Evolutionary conservation across 2,113 vertebrate genomes (phyloP), one percentile per base, ranked within the genome.

Genomic region (Archilochus colubris): DNA sequence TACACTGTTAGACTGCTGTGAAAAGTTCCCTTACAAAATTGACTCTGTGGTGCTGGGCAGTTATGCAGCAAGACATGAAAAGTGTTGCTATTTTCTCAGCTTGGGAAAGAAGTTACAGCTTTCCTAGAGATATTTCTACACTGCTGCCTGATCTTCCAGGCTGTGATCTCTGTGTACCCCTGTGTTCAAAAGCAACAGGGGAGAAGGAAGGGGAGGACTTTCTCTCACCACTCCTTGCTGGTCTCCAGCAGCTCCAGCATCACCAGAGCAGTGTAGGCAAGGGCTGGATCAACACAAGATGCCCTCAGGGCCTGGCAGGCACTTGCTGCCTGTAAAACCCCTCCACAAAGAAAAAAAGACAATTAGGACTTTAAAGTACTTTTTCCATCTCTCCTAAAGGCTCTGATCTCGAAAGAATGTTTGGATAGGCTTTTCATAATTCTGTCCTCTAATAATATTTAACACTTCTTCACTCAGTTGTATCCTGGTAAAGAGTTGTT

Each of bases 331-430:
- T 73, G 66, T 81, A 69, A 89, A 96, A 93, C 40, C 36, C 8
- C 63, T 44, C 19, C 38, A 76, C 38, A 36, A 43, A 62, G 46
- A 63, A 50, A 55, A 58, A 51, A 55, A 84, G 74, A 89, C 33
- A 75, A 74, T 93, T 96, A 95, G 75, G 61, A 91, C 57, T 94
- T 93, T 85, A 82, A 92, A 94, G 83, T 86, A 50, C 33, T 77
- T 95, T 79, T 70, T 15, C 50, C 51, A 31, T 69, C 38, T 88
- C 70, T 91, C 12, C 43, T 43, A 59, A 93, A 95, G 40, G 33
- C 84, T 94, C 79, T 96, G 89, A 90, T 94, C 87, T 91, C 88
- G 85, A 91, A 93, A 94, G 62, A 91, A 72, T 51, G 43, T 84
- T 95, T 86, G 79, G 62, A 84, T 38, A 70, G 68, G 43, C 54